These are phyloP conservation scores for Neodon shergylaensis DNA, from an alignment of 2,113 vertebrate species.

Conservation along the genomic window DNA sequence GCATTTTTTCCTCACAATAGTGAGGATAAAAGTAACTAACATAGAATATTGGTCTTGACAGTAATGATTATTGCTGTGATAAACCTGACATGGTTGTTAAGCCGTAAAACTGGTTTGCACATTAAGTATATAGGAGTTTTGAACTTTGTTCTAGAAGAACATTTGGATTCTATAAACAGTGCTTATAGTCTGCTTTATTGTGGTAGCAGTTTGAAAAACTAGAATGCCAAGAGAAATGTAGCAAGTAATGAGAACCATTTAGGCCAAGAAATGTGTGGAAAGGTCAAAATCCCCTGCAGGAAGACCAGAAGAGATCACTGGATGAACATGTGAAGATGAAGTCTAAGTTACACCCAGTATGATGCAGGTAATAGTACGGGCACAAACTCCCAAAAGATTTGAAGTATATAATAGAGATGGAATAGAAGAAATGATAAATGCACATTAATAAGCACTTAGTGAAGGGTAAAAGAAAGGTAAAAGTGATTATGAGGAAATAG, in stretches of 20 bases:
- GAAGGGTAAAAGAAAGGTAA: conserved; percentile 47
- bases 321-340: neutral
- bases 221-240: neutral
- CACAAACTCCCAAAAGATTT: neutral
- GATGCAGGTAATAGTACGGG: neutral
- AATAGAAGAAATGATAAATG: too few species aligned
- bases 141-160: neutral
- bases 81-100: neutral
- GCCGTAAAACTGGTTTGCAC: neutral
- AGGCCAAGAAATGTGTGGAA: neutral
- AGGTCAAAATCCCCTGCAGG: too few species aligned
- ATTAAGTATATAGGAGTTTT: neutral
- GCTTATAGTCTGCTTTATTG: neutral
- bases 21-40: neutral
- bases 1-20: too few species aligned
- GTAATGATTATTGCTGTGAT: too few species aligned
- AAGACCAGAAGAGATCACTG: neutral
- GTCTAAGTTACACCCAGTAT: neutral
- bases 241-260: too few species aligned
- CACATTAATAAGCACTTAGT: conserved; percentile 62
- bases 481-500: conserved; percentile 24
- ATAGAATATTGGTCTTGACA: too few species aligned
- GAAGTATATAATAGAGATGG: neutral
- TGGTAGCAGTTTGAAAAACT: neutral
- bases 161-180: neutral